Evolutionary conservation across 2,888 invertebrate species (phyloP), one percentile per base, ranked within the genome.

Genomic region (Cerastis rubricosa): DNA sequence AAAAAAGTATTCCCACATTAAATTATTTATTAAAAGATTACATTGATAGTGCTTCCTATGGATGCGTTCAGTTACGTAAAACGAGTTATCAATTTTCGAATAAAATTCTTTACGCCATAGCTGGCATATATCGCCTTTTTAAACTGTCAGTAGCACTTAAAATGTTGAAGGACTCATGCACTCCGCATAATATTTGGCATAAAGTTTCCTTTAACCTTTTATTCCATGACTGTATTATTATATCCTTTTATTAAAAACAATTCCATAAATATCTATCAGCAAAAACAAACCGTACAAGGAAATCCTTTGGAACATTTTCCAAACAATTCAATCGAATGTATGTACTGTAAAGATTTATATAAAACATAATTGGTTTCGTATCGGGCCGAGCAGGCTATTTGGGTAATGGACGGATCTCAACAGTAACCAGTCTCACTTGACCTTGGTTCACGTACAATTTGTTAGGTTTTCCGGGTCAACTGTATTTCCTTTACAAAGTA

Each of bases 311-410:
- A 80, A 43, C 43, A 61, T 71, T 63, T 70, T 54, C 19, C 64
- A 63, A 84, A 84, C 83, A 75, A 85, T 81, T 81, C 80, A 76
- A 87, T 80, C 78, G 76, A 67, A 66, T 76, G 74, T 78, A 59
- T 75, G 45, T 70, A 54, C 76, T 77, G 57, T 67, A 68, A 80
- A 92, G 90, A 91, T 92, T 91, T 92, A 91, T 92, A 90, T 87
- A 89, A 91, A 91, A 91, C 92, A 92, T 94, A 94, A 94, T 93
- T 94, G 93, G 91, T 92, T 92, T 90, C 88, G 91, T 91, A 92
- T 92, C 90, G 92, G 87, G 79, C 86, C 85, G 89, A 88, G 87
- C 83, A 89, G 84, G 90, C 93, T 91, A 92, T 94, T 93, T 91
- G 89, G 87, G 90, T 94, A 94, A 94, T 93, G 93, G 94, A 91